Evolutionary conservation across 2,888 invertebrate species (phyloP).

Genomic region (Meandrusa payeni): DNA sequence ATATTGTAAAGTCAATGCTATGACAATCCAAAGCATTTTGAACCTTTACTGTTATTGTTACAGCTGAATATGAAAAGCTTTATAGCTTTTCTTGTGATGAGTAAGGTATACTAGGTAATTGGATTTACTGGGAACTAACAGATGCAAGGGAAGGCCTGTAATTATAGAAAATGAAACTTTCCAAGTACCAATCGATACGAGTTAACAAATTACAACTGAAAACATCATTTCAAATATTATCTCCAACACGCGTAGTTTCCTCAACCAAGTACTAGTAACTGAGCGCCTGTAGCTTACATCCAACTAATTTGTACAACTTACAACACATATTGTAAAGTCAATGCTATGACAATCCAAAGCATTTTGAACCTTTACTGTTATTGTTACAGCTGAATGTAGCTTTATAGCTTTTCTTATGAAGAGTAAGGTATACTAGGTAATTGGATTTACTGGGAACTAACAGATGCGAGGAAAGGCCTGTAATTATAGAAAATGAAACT

Average conservation of each 20-base stretch:
- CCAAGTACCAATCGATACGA: neutral
- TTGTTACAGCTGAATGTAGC: neutral
- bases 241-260: conserved; percentile 19
- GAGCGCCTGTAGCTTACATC: neutral
- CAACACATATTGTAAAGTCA: neutral
- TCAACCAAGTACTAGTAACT: conserved; percentile 33
- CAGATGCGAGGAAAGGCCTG: conserved; percentile 5
- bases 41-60: neutral
- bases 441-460: conserved; percentile 12
- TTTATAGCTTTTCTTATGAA: neutral
- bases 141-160: neutral
- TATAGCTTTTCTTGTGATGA: neutral
- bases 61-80: neutral
- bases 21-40: neutral
- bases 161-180: neutral
- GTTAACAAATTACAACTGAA: conserved; percentile 37
- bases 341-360: neutral
- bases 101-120: neutral
- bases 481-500: neutral
- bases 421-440: neutral
- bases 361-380: neutral
- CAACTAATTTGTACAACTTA: conserved; percentile 8
- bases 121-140: conserved; percentile 15
- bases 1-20: neutral
- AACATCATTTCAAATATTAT: conserved; percentile 29